These are phyloP conservation scores for Albula glossodonta DNA, from an alignment of 2,113 vertebrate species.

Conservation along the genomic window DNA sequence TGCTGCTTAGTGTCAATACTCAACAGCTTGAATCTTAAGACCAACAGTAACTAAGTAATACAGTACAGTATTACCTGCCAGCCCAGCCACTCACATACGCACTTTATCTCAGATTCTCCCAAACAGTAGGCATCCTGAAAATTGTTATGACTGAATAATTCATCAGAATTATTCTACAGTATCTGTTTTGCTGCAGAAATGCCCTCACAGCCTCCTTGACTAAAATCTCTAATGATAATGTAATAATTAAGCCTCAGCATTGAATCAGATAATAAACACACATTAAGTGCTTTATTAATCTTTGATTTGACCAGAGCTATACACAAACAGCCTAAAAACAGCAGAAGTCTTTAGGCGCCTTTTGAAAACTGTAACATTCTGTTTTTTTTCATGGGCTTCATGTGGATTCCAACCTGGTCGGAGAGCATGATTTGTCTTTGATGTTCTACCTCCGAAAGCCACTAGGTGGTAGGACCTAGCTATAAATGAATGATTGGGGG, in stretches of 20 bases:
- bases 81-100: neutral
- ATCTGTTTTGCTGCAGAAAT: neutral
- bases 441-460: constrained; percentile 50
- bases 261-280: neutral
- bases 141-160: neutral
- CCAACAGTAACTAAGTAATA: neutral
- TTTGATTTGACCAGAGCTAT: neutral
- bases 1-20: neutral
- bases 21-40: neutral
- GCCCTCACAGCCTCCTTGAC: neutral
- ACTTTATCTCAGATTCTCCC: neutral
- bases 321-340: neutral
- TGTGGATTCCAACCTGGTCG: constrained; percentile 2
- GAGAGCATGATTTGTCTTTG: neutral
- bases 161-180: neutral
- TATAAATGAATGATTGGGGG: constrained; percentile 12
- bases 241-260: neutral
- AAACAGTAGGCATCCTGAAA: neutral
- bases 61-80: neutral
- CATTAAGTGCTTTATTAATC: neutral
- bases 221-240: neutral
- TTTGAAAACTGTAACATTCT: neutral
- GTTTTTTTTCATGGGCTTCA: neutral
- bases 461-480: constrained; percentile 70
- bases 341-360: neutral